Base-by-base conservation (phyloP, 1,140 invertebrate genomes). In the Drosophila pruinosa region DNA sequence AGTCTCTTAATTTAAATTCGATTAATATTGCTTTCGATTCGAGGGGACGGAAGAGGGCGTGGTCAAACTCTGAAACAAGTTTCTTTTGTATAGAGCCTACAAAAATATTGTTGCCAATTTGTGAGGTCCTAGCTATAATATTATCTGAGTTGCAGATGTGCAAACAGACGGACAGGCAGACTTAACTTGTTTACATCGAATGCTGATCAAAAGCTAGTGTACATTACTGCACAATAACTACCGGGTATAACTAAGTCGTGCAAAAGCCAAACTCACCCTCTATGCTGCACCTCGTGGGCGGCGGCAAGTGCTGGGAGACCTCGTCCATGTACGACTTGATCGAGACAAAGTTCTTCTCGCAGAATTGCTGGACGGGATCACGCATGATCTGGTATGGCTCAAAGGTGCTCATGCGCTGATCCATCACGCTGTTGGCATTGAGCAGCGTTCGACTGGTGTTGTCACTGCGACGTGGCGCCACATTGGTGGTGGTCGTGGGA, bases 321-420 rank as follows among this genome's bases (percentile, higher is more conserved):
- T 96, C 96, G 64, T 96, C 95, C 96, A 98, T 97, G 83, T 97
- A 98, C 4, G 93, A 93, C 91, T 97, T 97, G 41, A 98, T 98
- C 91, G 97, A 98, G 77, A 96, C 95, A 62, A 98, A 92, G 92
- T 98, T 97, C 92, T 98, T 98, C 90, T 98, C 97, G 92, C 97
- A 98, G 92, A 98, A 98, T 91, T 98, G 96, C 89, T 98, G 96
- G 12, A 98, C 96, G 1, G 97, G 97, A 91, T 98, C 97, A 21
- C 96, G 90, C 95, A 97, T 97, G 1, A 93, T 90, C 48, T 95
- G 96, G 91, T 96, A 97, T 6, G 96, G 96, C 90, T 97, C 96
- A 91, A 97, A 97, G 21, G 96, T 96, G 81, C 95, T 96, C 86
- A 97, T 96, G 58, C 96, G 92, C 92, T 97, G 94, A 73, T 93